These are phyloP conservation scores for Liposcelis brunnea DNA, from an alignment of 2,888 invertebrate genomes.

Conservation along the genomic window DNA sequence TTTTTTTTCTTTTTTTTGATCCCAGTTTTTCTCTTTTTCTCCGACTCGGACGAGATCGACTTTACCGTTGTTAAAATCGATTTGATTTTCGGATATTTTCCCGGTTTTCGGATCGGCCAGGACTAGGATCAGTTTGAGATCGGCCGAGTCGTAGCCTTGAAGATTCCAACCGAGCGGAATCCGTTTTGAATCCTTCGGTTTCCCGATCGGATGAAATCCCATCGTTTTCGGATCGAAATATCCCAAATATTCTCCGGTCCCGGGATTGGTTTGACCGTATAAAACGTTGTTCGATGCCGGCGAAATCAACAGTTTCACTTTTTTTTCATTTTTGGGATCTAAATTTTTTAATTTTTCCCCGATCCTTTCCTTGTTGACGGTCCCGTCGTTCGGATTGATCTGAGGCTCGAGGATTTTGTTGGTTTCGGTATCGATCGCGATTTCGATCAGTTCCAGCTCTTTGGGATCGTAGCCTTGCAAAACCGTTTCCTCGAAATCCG, in stretches of 20 bases:
- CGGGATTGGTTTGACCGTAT: conserved; percentile 40
- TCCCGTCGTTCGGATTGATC: conserved; percentile 12
- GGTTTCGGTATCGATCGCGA: conserved; percentile 25
- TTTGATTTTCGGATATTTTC: conserved; percentile 23
- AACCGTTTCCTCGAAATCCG: no score
- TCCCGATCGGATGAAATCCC: background rate
- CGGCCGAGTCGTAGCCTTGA: conserved; percentile 29
- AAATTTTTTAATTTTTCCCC: background rate
- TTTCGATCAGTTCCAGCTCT: conserved; percentile 2
- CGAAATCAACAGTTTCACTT: background rate
- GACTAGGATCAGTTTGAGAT: conserved; percentile 39
- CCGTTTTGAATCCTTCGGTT: no score
- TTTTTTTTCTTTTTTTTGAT: conserved; percentile 31
- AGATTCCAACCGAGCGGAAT: no score
- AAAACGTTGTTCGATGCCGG: conserved; percentile 29
- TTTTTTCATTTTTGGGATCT: background rate
- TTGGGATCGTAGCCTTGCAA: background rate
- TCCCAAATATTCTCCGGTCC: conserved; percentile 23
- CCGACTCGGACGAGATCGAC: background rate
- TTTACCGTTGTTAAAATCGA: conserved; percentile 1
- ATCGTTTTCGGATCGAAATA: conserved; percentile 6
- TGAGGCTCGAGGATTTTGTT: conserved; percentile 35
- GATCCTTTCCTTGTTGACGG: conserved; percentile 11
- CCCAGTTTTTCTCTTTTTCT: background rate
- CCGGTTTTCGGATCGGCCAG: conserved; percentile 48